These are phyloP conservation scores for Tetragonula carbonaria DNA, from an alignment of 2,888 invertebrate species.

Conservation along the genomic window DNA sequence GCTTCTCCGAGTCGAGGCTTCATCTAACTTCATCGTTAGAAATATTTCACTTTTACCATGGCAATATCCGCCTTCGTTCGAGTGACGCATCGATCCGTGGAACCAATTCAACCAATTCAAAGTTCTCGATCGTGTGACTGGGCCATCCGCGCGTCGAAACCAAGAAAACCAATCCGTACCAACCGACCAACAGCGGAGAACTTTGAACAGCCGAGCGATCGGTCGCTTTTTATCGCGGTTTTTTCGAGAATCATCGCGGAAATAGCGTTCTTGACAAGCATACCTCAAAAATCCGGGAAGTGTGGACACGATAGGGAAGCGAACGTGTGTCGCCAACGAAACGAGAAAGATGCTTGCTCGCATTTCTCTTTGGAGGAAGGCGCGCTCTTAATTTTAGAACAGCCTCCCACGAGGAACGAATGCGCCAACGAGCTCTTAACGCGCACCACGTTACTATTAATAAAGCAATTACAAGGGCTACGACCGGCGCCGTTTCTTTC, in stretches of 20 bases:
- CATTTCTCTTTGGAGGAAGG: slow-evolving; percentile 16
- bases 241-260: slow-evolving; percentile 62
- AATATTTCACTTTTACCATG: neutral
- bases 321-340: slow-evolving; percentile 33
- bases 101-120: neutral
- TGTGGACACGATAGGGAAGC: slow-evolving; percentile 48
- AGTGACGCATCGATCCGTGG: neutral
- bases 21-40: too few species aligned
- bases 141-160: neutral
- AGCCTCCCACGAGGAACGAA: slow-evolving; percentile 64
- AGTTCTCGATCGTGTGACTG: slow-evolving; percentile 6
- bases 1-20: too few species aligned
- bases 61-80: neutral
- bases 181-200: neutral
- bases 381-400: slow-evolving; percentile 67
- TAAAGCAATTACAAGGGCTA: slow-evolving; percentile 72
- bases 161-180: neutral
- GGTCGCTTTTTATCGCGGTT: slow-evolving; percentile 59
- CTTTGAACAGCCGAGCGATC: slow-evolving; percentile 36
- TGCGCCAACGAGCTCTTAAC: slow-evolving; percentile 63
- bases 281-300: slow-evolving; percentile 70
- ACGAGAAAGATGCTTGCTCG: slow-evolving; percentile 17
- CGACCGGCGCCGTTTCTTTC: slow-evolving; percentile 56
- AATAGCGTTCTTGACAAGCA: slow-evolving; percentile 27
- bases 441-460: slow-evolving; percentile 61